phyloP scores from a whole-genome alignment of 2,113 vertebrate genomes.

The Baryphthengus martii region DNA sequence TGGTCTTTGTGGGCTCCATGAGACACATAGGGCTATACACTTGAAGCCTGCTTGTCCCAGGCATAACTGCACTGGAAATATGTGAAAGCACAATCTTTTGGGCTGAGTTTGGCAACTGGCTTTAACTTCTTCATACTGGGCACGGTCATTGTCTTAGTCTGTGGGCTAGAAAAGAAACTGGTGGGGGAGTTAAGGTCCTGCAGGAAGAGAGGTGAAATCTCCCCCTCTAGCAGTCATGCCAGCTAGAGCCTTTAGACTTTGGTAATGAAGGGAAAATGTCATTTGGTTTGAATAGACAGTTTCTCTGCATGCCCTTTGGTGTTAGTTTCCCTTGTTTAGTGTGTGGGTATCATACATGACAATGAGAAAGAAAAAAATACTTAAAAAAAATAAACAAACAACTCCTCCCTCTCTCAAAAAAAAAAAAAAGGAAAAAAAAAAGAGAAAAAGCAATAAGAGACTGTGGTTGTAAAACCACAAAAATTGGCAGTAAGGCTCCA shows the following conservation, averaged over 20 bases:
- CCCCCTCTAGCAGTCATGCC: neutral
- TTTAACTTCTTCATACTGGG: neutral
- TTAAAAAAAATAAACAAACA: constrained; percentile 58
- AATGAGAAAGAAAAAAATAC: constrained; percentile 40
- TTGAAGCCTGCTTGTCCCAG: neutral
- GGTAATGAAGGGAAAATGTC: neutral
- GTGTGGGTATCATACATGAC: constrained; percentile 28
- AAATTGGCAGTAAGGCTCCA: constrained; percentile 47
- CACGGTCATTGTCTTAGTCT: neutral
- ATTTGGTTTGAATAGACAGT: neutral
- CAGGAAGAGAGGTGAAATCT: neutral
- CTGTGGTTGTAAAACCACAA: constrained; percentile 56
- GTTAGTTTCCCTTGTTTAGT: constrained; percentile 29
- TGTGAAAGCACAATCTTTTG: neutral
- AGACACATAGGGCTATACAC: neutral
- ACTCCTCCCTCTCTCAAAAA: neutral
- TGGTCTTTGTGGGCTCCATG: neutral
- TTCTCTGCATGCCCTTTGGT: constrained; percentile 7
- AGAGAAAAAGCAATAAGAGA: neutral
- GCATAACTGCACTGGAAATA: neutral
- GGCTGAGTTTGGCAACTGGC: neutral
- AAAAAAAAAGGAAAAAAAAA: neutral
- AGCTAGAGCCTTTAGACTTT: neutral
- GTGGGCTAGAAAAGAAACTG: neutral
- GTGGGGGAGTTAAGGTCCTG: neutral